Evolutionary conservation across 1,140 invertebrate genomes (phyloP).

Genomic region (Hypothenemus hampei): DNA sequence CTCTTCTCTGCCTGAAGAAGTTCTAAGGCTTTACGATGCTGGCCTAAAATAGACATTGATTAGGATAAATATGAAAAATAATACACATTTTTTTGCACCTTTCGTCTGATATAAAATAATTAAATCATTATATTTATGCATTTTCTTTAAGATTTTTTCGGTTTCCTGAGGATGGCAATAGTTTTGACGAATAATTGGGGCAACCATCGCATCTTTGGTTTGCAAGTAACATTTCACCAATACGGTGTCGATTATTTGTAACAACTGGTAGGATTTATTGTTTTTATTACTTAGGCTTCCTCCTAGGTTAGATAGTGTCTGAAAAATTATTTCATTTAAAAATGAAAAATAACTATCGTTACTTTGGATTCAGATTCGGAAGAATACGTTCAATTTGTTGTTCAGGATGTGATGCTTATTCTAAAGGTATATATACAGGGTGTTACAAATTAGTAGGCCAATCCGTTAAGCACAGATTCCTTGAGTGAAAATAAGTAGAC

Average conservation of each 20-base stretch:
- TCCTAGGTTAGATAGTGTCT: constrained; percentile 34
- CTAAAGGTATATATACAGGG: too few relatives aligned
- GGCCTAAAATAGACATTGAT: constrained; percentile 40
- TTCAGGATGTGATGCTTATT: too few relatives aligned
- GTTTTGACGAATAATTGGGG: constrained; percentile 86
- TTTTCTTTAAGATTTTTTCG: constrained; percentile 79
- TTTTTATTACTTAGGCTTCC: constrained; percentile 43
- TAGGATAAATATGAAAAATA: neutral
- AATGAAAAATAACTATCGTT: neutral
- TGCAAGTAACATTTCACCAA: constrained; percentile 93
- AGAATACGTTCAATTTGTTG: too few relatives aligned
- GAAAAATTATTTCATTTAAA: constrained; percentile 6
- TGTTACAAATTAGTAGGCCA: too few relatives aligned
- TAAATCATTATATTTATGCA: constrained; percentile 87
- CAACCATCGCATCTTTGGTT: constrained; percentile 92
- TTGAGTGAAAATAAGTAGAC: too few relatives aligned
- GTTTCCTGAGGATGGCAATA: constrained; percentile 93
- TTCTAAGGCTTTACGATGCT: constrained; percentile 58
- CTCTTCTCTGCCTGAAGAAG: constrained; percentile 10
- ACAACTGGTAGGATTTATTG: constrained; percentile 54
- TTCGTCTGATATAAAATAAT: constrained; percentile 95
- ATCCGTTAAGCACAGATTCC: too few relatives aligned
- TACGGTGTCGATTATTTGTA: constrained; percentile 95
- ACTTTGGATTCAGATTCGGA: constrained; percentile 31
- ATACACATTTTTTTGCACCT: constrained; percentile 43